These are phyloP conservation scores for Drosophila punjabiensis DNA, from an alignment of 1,140 invertebrate species.

Conservation along the genomic window DNA sequence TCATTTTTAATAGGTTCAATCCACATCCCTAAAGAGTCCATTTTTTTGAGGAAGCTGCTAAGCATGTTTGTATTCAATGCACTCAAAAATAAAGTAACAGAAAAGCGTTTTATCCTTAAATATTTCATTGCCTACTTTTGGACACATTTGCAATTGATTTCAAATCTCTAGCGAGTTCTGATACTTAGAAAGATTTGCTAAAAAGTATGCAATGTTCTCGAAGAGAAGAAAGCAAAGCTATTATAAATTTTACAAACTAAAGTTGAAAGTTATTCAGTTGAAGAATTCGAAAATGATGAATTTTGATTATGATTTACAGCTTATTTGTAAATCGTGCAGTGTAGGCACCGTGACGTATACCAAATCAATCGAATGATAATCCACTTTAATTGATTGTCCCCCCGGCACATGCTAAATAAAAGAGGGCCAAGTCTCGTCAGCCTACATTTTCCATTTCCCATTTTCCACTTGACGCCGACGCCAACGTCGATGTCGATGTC, in stretches of 20 bases:
- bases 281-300: background rate
- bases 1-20: too few relatives aligned
- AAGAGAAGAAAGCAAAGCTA: background rate
- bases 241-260: background rate
- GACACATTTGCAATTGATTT: background rate
- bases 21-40: background rate
- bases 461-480: constrained; percentile 16
- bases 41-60: too few relatives aligned
- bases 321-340: background rate
- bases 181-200: too few relatives aligned
- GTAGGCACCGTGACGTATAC: constrained; percentile 11
- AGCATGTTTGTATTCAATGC: background rate
- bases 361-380: constrained; percentile 25
- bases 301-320: background rate
- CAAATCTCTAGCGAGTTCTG: background rate
- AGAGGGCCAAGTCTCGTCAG: constrained; percentile 20
- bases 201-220: too few relatives aligned
- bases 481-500: background rate
- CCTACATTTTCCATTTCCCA: constrained; percentile 20
- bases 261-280: background rate
- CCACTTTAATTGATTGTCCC: constrained; percentile 23
- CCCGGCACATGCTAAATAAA: constrained; percentile 20
- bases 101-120: background rate
- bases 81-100: too few relatives aligned
- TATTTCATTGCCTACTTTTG: background rate